Conservation (phyloP, 2,797 vertebrate species). For the Acridotheres tristis region DNA sequence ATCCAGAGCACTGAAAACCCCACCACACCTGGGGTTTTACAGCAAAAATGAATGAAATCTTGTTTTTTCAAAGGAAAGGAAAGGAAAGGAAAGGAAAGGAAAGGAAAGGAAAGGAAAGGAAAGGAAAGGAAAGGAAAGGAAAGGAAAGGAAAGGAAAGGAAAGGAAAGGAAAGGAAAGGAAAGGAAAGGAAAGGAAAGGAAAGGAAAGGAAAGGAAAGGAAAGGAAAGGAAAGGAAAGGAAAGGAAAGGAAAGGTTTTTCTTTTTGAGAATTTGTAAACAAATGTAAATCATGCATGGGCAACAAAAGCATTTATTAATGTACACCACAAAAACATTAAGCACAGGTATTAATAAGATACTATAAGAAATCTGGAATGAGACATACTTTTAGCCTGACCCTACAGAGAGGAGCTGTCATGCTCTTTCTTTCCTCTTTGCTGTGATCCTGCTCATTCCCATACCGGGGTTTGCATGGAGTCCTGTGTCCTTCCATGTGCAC, state of each 20-base stretch:
- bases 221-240: too few species aligned
- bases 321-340: not conserved
- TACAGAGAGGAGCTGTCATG: accelerated
- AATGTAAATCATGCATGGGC: not conserved
- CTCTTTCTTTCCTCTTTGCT: not conserved
- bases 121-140: accelerated
- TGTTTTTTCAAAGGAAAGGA: not conserved
- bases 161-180: accelerated
- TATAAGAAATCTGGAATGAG: not conserved
- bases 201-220: too few species aligned
- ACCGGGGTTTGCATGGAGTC: accelerated
- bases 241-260: accelerated
- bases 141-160: accelerated
- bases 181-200: not conserved
- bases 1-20: not conserved
- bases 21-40: not conserved
- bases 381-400: not conserved
- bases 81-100: too few species aligned
- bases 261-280: not conserved
- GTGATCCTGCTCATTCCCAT: not conserved
- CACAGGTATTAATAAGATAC: not conserved
- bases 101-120: accelerated
- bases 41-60: not conserved
- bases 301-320: not conserved
- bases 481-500: accelerated